Evolutionary conservation across 2,888 invertebrate genomes (phyloP).

Genomic region (Eupeodes luniger): DNA sequence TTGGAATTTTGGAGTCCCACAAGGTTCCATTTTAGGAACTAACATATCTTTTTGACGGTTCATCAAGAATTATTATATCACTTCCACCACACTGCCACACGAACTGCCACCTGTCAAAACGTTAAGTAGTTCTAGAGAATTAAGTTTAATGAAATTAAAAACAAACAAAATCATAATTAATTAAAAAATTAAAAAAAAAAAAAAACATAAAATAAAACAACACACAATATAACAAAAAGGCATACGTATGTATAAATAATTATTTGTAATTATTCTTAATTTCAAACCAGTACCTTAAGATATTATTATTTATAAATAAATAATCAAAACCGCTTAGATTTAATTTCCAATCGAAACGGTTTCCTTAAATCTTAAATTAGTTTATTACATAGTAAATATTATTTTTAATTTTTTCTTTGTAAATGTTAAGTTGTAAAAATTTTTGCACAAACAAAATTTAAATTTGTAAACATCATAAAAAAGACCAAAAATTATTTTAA

Average conservation of each 20-base stretch:
- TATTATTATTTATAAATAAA: conserved; percentile 48
- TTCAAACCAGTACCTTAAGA: conserved; percentile 71
- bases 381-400: conserved; percentile 25
- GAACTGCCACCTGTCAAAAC: conserved; percentile 67
- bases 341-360: conserved; percentile 68
- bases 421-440: conserved; percentile 14
- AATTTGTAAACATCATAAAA: conserved; percentile 61
- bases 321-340: conserved; percentile 45
- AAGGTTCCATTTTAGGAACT: conserved; percentile 52
- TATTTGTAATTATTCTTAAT: conserved; percentile 42
- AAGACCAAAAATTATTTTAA: conserved; percentile 73
- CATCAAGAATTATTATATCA: conserved; percentile 24
- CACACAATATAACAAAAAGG: background rate
- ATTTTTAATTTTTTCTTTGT: background rate
- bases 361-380: conserved; percentile 51
- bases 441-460: conserved; percentile 35
- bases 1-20: conserved; percentile 51
- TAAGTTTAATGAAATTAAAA: conserved; percentile 51
- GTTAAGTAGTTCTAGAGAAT: conserved; percentile 74
- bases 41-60: conserved; percentile 37
- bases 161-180: background rate
- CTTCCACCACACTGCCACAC: conserved; percentile 63
- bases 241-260: conserved; percentile 40
- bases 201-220: background rate
- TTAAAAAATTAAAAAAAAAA: conserved; percentile 10